A percentile compares a stretch with the other conserved stretches of the same genome.
Evolutionary conservation across 2,113 vertebrate genomes (phyloP).

Genomic region (Heloderma charlesbogerti): DNA sequence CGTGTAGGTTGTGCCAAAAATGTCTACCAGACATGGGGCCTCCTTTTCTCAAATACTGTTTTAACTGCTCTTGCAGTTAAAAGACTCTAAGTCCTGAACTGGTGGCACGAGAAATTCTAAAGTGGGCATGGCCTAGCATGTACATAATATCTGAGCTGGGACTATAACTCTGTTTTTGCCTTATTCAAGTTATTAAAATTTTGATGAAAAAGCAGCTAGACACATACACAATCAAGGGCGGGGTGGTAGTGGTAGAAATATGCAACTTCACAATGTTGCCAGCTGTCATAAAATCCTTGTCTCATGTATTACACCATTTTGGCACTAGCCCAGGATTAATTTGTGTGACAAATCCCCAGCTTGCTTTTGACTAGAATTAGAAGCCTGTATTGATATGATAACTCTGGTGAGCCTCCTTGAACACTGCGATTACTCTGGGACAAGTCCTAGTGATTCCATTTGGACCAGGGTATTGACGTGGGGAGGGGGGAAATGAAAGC

Average conservation of each 20-base stretch:
- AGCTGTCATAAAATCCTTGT: neutral
- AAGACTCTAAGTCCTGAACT: neutral
- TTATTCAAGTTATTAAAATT: neutral
- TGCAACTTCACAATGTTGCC: neutral
- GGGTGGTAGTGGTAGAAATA: neutral
- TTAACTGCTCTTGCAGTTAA: neutral
- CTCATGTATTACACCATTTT: conserved; percentile 14
- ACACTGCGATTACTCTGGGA: conserved; percentile 1
- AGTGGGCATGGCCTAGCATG: neutral
- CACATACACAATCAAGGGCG: neutral
- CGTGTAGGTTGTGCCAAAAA: neutral
- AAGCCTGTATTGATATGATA: neutral
- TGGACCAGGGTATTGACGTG: neutral
- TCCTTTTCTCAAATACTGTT: neutral
- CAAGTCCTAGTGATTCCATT: neutral
- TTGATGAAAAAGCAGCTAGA: neutral
- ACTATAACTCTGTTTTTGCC: neutral
- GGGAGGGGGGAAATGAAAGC: neutral
- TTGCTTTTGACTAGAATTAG: neutral
- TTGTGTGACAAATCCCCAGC: conserved; percentile 22
- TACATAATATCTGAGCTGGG: too few relatives aligned
- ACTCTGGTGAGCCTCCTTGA: neutral
- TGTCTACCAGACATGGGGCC: neutral
- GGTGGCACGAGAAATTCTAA: neutral
- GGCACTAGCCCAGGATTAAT: neutral